These are phyloP conservation scores for Ditula angustiorana DNA, from an alignment of 2,888 invertebrate genomes.

Conservation along the genomic window DNA sequence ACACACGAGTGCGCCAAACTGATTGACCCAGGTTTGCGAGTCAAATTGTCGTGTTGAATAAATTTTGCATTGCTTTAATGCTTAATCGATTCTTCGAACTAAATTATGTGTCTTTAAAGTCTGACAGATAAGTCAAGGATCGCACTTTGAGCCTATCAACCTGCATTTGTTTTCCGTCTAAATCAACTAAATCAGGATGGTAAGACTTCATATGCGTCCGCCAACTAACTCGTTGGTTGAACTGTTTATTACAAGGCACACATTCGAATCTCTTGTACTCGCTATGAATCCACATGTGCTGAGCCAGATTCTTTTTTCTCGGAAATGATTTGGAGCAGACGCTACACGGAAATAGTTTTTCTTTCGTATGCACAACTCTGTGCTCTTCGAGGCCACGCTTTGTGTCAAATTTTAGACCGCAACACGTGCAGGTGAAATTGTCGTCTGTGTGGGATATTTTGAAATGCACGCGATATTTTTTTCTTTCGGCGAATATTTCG, in stretches of 20 bases:
- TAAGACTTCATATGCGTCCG: slow-evolving; percentile 74
- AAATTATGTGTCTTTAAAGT: slow-evolving; percentile 23
- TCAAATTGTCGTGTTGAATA: no score
- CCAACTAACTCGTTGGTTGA: slow-evolving; percentile 78
- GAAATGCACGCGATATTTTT: slow-evolving; percentile 66
- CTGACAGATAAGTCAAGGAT: slow-evolving; percentile 16
- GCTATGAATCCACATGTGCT: slow-evolving; percentile 79
- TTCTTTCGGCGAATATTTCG: slow-evolving; percentile 61
- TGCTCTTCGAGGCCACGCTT: slow-evolving; percentile 72
- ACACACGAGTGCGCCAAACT: no score
- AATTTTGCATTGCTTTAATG: background rate
- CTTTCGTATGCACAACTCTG: slow-evolving; percentile 81
- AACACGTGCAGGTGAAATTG: slow-evolving; percentile 68
- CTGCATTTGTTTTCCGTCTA: slow-evolving; percentile 21
- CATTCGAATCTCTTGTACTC: slow-evolving; percentile 74
- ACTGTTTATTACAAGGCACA: slow-evolving; percentile 71
- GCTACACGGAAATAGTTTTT: slow-evolving; percentile 78
- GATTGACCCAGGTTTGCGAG: no score
- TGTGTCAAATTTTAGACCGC: slow-evolving; percentile 70
- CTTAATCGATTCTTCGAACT: background rate
- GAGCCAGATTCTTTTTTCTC: slow-evolving; percentile 70
- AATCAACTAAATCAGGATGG: slow-evolving; percentile 59
- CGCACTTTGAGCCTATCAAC: slow-evolving; percentile 24
- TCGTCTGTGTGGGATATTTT: slow-evolving; percentile 71
- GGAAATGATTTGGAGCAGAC: slow-evolving; percentile 78